Evolutionary conservation across 1,140 invertebrate genomes (phyloP), one percentile per base, ranked within the genome.

Genomic region (Mizuhopecten yessoensis): DNA sequence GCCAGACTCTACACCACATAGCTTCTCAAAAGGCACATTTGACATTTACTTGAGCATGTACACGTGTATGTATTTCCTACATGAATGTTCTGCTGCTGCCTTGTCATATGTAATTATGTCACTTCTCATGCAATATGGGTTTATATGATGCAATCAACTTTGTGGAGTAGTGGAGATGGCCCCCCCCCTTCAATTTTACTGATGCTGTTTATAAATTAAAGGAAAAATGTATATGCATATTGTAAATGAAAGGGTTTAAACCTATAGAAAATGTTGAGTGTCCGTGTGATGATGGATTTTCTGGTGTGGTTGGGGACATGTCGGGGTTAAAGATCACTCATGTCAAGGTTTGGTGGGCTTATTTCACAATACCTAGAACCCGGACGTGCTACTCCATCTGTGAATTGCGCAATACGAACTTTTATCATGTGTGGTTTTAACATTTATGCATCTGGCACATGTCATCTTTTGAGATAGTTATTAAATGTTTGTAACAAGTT

Each of bases 31-130:
- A 75, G 17, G n/a, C 57, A 75, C 23, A 17, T 75, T 75, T 75
- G 57, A 75, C 57, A 75, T 75, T 75, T 75, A 75, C 57, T n/a
- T 75, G 57, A 75, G 11, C 57, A 75, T 9, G 29, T 75, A 75
- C 57, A 75, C 11, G 23, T 75, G 57, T 75, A 75, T 75, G 57
- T 29, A 75, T 75, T 75, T 75, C 57, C 57, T 75, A 29, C 57
- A 9, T 75, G 17, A n/a, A 75, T 75, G 57, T 75, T 75, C n/a
- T n/a, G 57, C 29, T 75, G 57, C 57, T 29, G 57, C 57, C 57
- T 49, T 75, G 57, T 75, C 57, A 75, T 29, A 75, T 75, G 57
- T 75, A 29, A 75, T 75, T 75, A 75, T 75, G 57, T 75, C 23
- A 3, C 3, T 13, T 75, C 23, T 75, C 57, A 75, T 75, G 20